phyloP scores from a whole-genome alignment of 92 coral and sea anemone species.

The Porites evermanni region DNA sequence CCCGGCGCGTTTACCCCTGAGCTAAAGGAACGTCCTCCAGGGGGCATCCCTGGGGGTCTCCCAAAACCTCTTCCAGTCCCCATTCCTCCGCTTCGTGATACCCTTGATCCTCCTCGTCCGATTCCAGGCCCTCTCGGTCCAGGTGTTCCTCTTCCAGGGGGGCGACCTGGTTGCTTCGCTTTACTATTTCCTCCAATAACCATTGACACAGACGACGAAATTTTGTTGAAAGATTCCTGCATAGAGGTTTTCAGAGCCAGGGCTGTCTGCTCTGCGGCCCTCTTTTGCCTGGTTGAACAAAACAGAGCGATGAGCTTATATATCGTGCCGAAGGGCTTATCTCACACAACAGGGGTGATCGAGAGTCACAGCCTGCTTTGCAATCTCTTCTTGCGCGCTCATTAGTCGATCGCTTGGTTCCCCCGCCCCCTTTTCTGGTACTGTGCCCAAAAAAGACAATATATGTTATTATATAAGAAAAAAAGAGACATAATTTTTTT shows the following conservation, averaged over 20 bases:
- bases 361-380: no score
- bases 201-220: slow-evolving; percentile 14
- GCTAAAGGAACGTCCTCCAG: background rate
- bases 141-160: background rate
- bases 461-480: no score
- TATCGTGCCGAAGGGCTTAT: no score
- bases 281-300: slow-evolving; percentile 12
- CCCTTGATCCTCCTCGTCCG: background rate
- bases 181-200: background rate
- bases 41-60: background rate
- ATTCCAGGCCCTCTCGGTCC: slow-evolving; percentile 17
- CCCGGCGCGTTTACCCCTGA: slow-evolving; percentile 3
- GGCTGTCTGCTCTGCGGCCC: slow-evolving; percentile 12
- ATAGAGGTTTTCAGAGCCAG: background rate
- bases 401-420: no score
- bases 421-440: no score
- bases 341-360: no score
- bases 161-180: background rate
- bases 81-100: background rate
- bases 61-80: background rate
- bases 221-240: background rate
- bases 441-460: no score
- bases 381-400: no score
- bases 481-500: no score
- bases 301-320: background rate